These are phyloP conservation scores for Callimorpha dominula DNA, from an alignment of 2,888 invertebrate genomes.

Conservation along the genomic window DNA sequence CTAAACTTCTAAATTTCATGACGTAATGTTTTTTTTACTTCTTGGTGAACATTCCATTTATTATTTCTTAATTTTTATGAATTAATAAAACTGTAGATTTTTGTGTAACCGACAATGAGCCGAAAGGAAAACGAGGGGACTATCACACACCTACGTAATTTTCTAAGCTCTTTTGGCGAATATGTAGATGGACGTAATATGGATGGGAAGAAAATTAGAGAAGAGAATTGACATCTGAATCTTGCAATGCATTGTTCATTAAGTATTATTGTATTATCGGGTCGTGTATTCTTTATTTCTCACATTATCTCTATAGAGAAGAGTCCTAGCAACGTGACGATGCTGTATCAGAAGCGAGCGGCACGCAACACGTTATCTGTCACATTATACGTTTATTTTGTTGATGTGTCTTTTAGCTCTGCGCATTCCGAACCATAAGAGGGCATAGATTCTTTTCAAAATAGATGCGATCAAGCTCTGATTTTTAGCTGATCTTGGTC, in stretches of 20 bases:
- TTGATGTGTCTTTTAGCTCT: constrained; percentile 79
- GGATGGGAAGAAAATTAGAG: neutral
- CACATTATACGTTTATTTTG: constrained; percentile 77
- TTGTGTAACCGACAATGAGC: too few species aligned
- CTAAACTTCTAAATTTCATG: neutral
- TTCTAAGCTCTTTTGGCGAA: too few species aligned
- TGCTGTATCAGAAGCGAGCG: constrained; percentile 58
- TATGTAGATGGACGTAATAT: neutral
- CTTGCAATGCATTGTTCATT: neutral
- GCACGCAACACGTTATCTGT: constrained; percentile 64
- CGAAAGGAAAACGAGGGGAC: too few species aligned
- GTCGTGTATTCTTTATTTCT: neutral
- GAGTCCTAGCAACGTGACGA: constrained; percentile 21
- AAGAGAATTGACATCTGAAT: neutral
- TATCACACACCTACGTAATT: too few species aligned
- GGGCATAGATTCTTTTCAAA: constrained; percentile 57
- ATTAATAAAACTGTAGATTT: too few species aligned
- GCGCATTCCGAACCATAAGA: constrained; percentile 75
- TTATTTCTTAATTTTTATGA: too few species aligned
- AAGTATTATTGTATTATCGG: neutral
- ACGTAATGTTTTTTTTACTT: too few species aligned
- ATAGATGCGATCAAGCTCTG: constrained; percentile 23
- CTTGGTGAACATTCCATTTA: too few species aligned
- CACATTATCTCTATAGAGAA: constrained; percentile 2
- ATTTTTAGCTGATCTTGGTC: neutral